Conservation (phyloP, 2,888 invertebrate species). For the Lithodes maja region DNA sequence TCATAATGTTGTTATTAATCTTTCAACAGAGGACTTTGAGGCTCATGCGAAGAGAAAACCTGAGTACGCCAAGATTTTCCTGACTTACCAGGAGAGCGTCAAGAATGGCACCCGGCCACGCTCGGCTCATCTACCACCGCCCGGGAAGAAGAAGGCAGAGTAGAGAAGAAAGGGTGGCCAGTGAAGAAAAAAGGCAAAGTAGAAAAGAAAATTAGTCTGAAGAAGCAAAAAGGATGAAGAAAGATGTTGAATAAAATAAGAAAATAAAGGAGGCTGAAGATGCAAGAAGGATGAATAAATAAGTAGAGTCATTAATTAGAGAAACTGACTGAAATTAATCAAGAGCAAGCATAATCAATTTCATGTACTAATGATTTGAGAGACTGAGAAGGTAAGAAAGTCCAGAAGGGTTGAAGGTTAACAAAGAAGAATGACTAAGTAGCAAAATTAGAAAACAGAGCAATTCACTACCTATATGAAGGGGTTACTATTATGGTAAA, state of each 20-base stretch:
- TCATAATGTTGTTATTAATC: neutral
- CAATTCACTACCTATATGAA: too few relatives aligned
- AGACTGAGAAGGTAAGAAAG: too few relatives aligned
- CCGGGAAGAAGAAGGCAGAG: conserved; percentile 57
- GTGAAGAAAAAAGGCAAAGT: neutral
- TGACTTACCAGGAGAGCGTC: conserved; percentile 58
- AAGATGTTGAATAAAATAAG: neutral
- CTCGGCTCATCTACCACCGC: conserved; percentile 40
- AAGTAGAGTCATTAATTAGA: neutral
- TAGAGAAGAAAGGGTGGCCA: conserved; percentile 3
- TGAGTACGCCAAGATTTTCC: conserved; percentile 74
- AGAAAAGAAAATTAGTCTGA: neutral
- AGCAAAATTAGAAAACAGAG: too few relatives aligned
- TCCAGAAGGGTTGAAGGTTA: too few relatives aligned
- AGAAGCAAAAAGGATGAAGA: neutral
- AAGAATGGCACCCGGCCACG: conserved; percentile 54
- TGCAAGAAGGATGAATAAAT: neutral
- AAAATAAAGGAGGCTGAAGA: neutral
- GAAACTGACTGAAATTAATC: too few relatives aligned
- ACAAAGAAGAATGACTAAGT: too few relatives aligned
- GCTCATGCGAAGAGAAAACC: conserved; percentile 74
- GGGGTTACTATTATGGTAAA: too few relatives aligned
- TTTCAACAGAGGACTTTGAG: conserved; percentile 74
- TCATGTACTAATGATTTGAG: too few relatives aligned
- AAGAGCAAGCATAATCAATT: too few relatives aligned